Evolutionary conservation across 2,113 vertebrate genomes (phyloP).

Genomic region (Eolophus roseicapilla): DNA sequence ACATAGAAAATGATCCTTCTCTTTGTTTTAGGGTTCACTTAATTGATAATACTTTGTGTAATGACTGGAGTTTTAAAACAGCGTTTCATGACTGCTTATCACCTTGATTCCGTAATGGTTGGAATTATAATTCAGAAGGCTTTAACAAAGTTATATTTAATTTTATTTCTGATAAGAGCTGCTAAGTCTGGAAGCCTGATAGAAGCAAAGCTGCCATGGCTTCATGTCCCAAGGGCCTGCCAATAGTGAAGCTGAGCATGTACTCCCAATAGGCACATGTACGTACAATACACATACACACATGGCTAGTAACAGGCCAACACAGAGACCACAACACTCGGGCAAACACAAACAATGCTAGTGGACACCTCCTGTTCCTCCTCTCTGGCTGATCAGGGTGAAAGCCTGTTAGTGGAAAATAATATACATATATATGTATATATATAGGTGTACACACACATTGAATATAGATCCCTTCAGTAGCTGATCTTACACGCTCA

Average conservation of each 20-base stretch:
- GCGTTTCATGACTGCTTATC: not conserved
- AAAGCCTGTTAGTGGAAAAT: not conserved
- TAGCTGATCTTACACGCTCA: not conserved
- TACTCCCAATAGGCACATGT: not conserved
- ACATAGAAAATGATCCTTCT: not conserved
- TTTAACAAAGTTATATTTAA: not conserved
- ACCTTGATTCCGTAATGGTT: not conserved
- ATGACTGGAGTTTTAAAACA: not conserved
- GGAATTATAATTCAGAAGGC: not conserved
- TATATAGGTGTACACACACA: not conserved
- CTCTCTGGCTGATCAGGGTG: not conserved
- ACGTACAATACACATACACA: not conserved
- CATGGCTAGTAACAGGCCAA: not conserved
- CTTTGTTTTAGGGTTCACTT: not conserved
- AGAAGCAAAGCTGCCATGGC: not conserved
- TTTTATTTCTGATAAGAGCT: not conserved
- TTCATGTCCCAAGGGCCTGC: not conserved
- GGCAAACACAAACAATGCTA: not conserved
- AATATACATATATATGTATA: not conserved
- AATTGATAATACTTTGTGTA: not conserved
- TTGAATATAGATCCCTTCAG: not conserved
- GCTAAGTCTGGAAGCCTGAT: not conserved
- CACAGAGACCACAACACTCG: not conserved
- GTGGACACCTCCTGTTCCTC: not conserved
- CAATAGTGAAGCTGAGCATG: not conserved